Evolutionary conservation across 2,797 vertebrate species (phyloP).

Genomic region (Lepilemur septentrionalis): DNA sequence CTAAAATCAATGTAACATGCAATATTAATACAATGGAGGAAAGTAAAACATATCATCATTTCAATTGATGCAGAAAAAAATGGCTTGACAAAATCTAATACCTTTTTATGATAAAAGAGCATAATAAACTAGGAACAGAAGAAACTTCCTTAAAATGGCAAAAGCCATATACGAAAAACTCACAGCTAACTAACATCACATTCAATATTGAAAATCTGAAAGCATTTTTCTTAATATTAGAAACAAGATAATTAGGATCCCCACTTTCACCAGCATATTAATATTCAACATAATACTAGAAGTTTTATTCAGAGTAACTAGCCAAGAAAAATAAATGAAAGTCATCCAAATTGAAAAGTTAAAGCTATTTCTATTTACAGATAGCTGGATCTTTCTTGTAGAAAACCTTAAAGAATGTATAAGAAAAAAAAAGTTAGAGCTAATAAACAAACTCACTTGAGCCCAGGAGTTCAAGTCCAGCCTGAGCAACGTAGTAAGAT

Average conservation of each 20-base stretch:
- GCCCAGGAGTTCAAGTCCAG: too few species aligned
- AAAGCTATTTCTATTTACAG: not conserved
- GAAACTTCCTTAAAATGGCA: not conserved
- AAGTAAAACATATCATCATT: not conserved
- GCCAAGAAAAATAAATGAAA: not conserved
- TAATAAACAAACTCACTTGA: not conserved
- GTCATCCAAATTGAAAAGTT: not conserved
- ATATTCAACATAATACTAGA: not conserved
- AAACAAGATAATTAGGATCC: not conserved
- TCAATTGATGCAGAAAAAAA: not conserved
- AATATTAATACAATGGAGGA: not conserved
- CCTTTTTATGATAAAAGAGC: not conserved
- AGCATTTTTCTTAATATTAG: not conserved
- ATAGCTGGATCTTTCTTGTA: not conserved
- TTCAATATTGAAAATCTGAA: not conserved
- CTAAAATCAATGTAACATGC: not conserved
- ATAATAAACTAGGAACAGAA: not conserved
- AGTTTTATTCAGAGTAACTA: not conserved
- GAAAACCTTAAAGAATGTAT: not conserved
- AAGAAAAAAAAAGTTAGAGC: not conserved
- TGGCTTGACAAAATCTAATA: not conserved
- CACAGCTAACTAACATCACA: not conserved
- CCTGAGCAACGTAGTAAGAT: too few species aligned
- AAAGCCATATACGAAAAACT: not conserved
- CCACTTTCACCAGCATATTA: not conserved